Percentiles rank a stretch among this genome's conserved stretches.
Conservation (phyloP, 2,888 invertebrate species). For the Cheilosia impressa region DNA sequence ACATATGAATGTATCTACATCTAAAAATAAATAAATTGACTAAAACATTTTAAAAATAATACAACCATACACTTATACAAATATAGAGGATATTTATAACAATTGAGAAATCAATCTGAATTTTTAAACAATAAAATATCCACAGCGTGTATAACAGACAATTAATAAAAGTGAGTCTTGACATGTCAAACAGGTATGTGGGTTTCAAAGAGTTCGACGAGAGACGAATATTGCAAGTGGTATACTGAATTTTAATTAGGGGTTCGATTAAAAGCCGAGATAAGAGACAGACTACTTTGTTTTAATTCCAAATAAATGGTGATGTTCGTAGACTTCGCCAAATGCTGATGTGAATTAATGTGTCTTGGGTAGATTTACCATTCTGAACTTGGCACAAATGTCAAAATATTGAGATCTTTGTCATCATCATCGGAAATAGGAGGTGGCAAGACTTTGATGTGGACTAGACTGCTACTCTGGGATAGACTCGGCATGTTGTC, state of each 20-base stretch:
- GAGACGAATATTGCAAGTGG: background rate
- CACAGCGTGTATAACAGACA: no score
- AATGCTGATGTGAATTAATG: background rate
- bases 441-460: background rate
- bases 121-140: slow-evolving; percentile 25
- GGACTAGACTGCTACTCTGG: background rate
- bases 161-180: background rate
- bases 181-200: slow-evolving; percentile 18
- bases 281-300: slow-evolving; percentile 1
- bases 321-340: background rate
- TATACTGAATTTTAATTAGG: slow-evolving; percentile 28
- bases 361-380: background rate
- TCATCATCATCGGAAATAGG: background rate
- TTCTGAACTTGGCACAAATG: slow-evolving; percentile 1
- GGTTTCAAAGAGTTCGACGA: background rate
- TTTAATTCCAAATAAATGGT: slow-evolving; percentile 4
- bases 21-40: slow-evolving; percentile 14
- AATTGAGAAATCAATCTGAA: slow-evolving; percentile 30
- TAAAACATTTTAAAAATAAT: background rate
- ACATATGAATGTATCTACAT: background rate
- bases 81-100: background rate
- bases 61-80: background rate
- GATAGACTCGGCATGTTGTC: background rate
- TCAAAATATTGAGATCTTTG: slow-evolving; percentile 15
- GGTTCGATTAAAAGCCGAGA: slow-evolving; percentile 24